Base-by-base conservation (phyloP, 2,797 vertebrate genomes). In the Heliangelus exortis region DNA sequence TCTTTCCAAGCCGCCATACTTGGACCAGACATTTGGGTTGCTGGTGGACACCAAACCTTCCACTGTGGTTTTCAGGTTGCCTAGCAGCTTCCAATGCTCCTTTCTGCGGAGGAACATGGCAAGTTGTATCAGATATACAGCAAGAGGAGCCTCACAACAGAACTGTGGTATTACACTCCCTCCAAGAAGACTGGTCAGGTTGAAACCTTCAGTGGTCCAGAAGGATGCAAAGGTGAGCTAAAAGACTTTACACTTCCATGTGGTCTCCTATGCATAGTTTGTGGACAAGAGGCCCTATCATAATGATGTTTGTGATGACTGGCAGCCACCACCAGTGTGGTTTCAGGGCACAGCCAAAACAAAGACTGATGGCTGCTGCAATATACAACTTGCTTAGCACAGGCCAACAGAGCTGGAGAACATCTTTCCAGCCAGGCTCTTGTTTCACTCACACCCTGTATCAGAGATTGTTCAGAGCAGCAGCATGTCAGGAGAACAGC, bases 11-110 rank as follows among this genome's bases (percentile, higher is more conserved):
- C 99, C 99, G 0, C 99, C 99, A 87, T 99, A 99, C 66, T 99
- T 98, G 43, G 99, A 99, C 99, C 99, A 99, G 65, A 99, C 99
- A 0, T 99, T 99, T 8, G 99, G 99, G 94, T 99, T 99, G 96
- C 98, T 99, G 77, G 98, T 98, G 63, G 99, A 99, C 90, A 99
- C 98, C 72, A 99, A 97, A 50, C 99, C 99, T 91, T 99, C 99
- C 62, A 99, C 99, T 1, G 99, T 99, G 25, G 99, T 99, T 98
- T 99, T 99, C 95, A 99, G 97, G 92, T 98, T 99, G 91, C 98
- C 98, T 88, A 99, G 98, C 72, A 99, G 97, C 96, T 99, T 99
- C 99, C 99, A 99, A 23, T 98, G 99, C 78, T 99, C 99, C 92
- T 96, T 98, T 95, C 99, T 99, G 95, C 65, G 97, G 78, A 57